Evolutionary conservation across 2,113 vertebrate genomes (phyloP), one percentile per base, ranked within the genome.

Genomic region (Nesospiza acunhae): DNA sequence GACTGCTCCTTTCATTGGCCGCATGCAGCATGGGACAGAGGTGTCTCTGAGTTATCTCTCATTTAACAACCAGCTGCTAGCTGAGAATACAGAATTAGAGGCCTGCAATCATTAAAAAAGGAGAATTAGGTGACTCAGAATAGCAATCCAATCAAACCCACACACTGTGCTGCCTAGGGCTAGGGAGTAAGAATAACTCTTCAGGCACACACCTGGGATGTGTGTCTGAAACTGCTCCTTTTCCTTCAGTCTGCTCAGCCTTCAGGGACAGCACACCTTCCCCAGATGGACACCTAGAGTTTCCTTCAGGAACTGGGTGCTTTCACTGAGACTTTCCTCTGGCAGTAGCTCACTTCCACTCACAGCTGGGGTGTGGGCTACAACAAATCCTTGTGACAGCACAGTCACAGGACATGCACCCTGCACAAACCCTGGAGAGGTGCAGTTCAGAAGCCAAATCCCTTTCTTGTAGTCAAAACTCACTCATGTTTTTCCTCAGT

Each of bases 91-190:
- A 86, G 50, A 89, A 94, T 90, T 73, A 94, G n/a, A 66, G 49
- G 49, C 26, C 59, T 94, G 37, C 22, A 84, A 62, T 84, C 30
- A 6, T 74, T 94, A 66, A 1, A 84, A 75, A 76, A 39, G 49
- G n/a, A 88, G 80, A 91, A 94, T 81, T 82, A 82, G 37, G 56
- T 96, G 87, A 93, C 78, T 94, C 81, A 79, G 74, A 87, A 47
- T 3, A 3, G 66, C 47, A 91, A 76, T 70, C 39, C 74, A 75
- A 64, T 93, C 87, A 94, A 78, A 82, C 44, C 22, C 78, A 94
- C 56, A 44, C 28, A 59, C 23, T 75, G 49, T 1, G 0, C 33
- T 91, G 60, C 74, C 69, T 89, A 56, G 69, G 83, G 74, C 42
- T 78, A 64, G 52, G 30, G 74, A 82, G 59, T 23, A 39, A 82